Evolutionary conservation across 2,797 vertebrate genomes (phyloP).

Genomic region (Onychomys arenicola): DNA sequence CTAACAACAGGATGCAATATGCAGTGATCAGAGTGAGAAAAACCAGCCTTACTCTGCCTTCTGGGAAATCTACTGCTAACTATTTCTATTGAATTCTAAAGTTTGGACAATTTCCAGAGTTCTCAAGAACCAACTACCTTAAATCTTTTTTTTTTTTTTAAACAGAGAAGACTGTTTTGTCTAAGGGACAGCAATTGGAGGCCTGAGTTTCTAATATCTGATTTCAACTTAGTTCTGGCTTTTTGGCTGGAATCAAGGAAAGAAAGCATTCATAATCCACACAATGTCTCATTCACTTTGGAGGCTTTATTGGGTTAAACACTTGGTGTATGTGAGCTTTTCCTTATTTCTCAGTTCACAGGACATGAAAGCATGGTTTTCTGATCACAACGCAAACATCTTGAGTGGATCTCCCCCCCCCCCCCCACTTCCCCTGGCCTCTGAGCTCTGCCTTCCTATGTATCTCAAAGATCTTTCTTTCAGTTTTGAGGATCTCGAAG

Average conservation of each 20-base stretch:
- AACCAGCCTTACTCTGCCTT: conserved; percentile 67
- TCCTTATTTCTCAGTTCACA: conserved; percentile 37
- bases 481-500: conserved; percentile 80
- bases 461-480: conserved; percentile 67
- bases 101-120: conserved; percentile 75
- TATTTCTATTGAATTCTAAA: conserved; percentile 69
- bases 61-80: conserved; percentile 72
- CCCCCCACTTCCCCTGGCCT: background rate
- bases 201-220: conserved; percentile 41
- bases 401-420: background rate
- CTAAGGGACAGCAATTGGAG: conserved; percentile 52
- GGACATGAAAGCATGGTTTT: conserved; percentile 47
- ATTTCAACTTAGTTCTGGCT: conserved; percentile 64
- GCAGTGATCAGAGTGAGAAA: conserved; percentile 76
- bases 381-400: conserved; percentile 68
- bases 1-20: conserved; percentile 63
- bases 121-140: conserved; percentile 67
- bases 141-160: conserved; percentile 44
- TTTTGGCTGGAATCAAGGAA: conserved; percentile 53
- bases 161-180: conserved; percentile 74
- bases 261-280: conserved; percentile 38
- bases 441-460: background rate
- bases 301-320: conserved; percentile 20
- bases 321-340: conserved; percentile 27
- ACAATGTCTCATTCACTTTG: conserved; percentile 30